A percentile compares a stretch with the other conserved stretches of the same genome.
phyloP scores from a whole-genome alignment of 2,888 invertebrate genomes.

The Leptothorax acervorum region DNA sequence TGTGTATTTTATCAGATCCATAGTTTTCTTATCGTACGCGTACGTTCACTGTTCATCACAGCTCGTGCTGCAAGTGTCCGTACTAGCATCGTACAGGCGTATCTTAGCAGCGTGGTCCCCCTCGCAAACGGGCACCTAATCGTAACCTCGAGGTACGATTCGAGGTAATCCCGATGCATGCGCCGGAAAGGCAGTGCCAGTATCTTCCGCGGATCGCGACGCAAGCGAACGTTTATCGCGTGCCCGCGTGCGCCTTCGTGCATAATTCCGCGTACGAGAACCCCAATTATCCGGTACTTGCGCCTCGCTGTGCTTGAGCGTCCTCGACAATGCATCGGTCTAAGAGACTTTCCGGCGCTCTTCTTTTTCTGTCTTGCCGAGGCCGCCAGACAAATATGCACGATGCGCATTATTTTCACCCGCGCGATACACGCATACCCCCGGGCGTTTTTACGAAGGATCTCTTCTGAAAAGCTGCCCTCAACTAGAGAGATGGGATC shows the following conservation, averaged over 20 bases:
- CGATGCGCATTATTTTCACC: conserved; percentile 27
- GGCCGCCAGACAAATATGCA: conserved; percentile 15
- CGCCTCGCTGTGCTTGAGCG: conserved; percentile 1
- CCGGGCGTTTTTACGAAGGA: conserved; percentile 22
- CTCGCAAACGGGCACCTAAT: conserved; percentile 12
- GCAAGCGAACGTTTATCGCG: conserved; percentile 48
- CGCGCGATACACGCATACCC: conserved; percentile 35
- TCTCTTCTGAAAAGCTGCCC: conserved; percentile 2
- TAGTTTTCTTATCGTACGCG: background rate
- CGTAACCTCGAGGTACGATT: conserved; percentile 28
- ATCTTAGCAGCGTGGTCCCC: background rate
- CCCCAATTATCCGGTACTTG: conserved; percentile 52
- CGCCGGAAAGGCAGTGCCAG: conserved; percentile 14
- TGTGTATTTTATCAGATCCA: background rate
- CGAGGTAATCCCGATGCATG: conserved; percentile 30
- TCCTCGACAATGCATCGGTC: conserved; percentile 33
- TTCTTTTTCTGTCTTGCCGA: background rate
- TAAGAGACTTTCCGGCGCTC: background rate
- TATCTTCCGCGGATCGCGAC: conserved; percentile 32
- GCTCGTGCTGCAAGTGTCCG: background rate
- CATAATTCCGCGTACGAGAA: conserved; percentile 51
- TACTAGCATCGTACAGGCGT: background rate
- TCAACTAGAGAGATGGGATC: background rate
- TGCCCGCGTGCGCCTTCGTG: conserved; percentile 48
- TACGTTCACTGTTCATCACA: background rate